Conservation (phyloP, 2,888 invertebrate genomes). For the Xylophagus ater region DNA sequence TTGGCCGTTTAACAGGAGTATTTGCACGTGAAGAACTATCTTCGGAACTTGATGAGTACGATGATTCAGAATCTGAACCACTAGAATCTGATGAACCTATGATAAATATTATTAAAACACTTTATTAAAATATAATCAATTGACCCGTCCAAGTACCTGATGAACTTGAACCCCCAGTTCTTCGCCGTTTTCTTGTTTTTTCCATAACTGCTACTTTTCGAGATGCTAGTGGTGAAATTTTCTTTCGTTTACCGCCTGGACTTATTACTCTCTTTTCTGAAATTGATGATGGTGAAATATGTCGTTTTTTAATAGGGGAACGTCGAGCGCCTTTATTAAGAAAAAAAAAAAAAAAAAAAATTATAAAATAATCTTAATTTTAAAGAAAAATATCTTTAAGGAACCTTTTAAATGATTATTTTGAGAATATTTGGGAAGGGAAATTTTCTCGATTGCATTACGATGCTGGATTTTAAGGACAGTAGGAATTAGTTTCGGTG, state of each 20-base stretch:
- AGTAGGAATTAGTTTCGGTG: constrained; percentile 11
- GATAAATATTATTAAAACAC: background rate
- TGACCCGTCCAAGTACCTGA: constrained; percentile 32
- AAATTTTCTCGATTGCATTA: constrained; percentile 9
- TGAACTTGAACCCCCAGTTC: constrained; percentile 29
- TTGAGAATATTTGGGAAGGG: constrained; percentile 1
- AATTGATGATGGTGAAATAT: constrained; percentile 27
- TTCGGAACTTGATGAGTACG: constrained; percentile 36
- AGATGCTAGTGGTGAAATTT: constrained; percentile 23
- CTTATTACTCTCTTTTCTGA: constrained; percentile 30
- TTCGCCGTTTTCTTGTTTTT: constrained; percentile 15
- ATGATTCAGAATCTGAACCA: constrained; percentile 35
- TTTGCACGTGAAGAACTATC: constrained; percentile 31
- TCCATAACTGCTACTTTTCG: constrained; percentile 11
- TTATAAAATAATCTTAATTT: background rate
- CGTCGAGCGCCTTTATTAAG: constrained; percentile 22
- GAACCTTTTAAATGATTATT: constrained; percentile 6
- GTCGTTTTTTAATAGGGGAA: constrained; percentile 26
- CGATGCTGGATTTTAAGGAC: too few species aligned
- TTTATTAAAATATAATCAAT: background rate
- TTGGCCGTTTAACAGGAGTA: constrained; percentile 27
- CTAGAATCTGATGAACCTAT: constrained; percentile 32
- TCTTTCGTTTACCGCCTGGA: constrained; percentile 30
- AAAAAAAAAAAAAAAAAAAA: constrained; percentile 6
- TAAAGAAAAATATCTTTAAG: background rate